Conservation (phyloP, 2,113 vertebrate species). For the Macrotis lagotis region DNA sequence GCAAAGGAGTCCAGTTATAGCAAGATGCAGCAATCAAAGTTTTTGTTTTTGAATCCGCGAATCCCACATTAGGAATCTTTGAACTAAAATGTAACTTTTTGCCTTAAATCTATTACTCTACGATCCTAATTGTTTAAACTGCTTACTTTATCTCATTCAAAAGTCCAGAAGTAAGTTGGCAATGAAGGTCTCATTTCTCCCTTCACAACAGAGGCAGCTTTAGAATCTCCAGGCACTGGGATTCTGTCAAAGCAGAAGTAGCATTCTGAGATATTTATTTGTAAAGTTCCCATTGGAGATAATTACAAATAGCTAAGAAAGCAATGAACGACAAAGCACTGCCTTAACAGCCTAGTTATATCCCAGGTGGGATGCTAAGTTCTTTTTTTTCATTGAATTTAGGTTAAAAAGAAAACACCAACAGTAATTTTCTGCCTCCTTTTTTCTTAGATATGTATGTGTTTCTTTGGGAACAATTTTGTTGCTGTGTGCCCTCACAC, state of each 20-base stretch:
- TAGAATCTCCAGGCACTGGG: not conserved
- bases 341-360: not conserved
- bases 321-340: not conserved
- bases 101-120: not conserved
- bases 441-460: conserved; percentile 4
- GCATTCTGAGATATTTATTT: not conserved
- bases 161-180: not conserved
- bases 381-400: conserved; percentile 6
- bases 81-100: not conserved
- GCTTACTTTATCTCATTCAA: not conserved
- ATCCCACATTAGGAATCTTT: not conserved
- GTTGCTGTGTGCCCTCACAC: not conserved
- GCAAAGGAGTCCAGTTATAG: not conserved
- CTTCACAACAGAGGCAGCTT: not conserved
- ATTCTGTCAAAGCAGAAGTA: not conserved
- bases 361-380: not conserved
- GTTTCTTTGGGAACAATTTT: conserved; percentile 44
- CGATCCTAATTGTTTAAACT: not conserved
- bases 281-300: not conserved
- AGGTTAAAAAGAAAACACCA: conserved; percentile 22
- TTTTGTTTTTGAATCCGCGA: not conserved
- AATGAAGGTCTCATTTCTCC: not conserved
- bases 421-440: conserved; percentile 2
- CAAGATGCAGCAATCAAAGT: not conserved
- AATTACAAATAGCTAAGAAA: not conserved